Percentiles rank a stretch among this genome's conserved stretches.
phyloP scores from a whole-genome alignment of 2,888 invertebrate species.

The Stratiomys singularior region DNA sequence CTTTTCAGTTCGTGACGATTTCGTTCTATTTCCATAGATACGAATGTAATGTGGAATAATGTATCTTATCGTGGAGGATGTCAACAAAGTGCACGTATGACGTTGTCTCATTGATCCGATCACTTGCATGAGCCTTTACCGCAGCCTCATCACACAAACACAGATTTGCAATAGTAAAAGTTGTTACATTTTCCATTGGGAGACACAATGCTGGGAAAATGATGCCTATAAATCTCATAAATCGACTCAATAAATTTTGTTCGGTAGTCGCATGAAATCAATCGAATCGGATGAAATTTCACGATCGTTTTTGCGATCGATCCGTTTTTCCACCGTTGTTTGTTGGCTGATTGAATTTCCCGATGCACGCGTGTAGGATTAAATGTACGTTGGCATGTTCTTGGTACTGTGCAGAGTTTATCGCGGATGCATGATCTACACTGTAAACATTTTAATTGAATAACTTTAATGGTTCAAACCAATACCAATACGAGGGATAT shows the following conservation, averaged over 20 bases:
- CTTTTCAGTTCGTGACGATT: conserved; percentile 39
- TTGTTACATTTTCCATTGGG: neutral
- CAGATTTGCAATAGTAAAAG: conserved; percentile 5
- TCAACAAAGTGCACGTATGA: neutral
- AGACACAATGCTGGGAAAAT: conserved; percentile 7
- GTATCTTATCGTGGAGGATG: neutral
- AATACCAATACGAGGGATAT: too few relatives aligned
- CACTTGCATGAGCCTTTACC: neutral
- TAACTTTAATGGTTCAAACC: too few relatives aligned
- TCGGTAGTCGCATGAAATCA: conserved; percentile 6
- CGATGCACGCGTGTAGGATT: neutral
- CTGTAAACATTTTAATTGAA: neutral
- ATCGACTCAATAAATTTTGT: conserved; percentile 31
- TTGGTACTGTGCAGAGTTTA: neutral
- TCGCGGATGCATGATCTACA: neutral
- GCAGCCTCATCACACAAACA: neutral
- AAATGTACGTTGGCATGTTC: neutral
- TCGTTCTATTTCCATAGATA: conserved; percentile 26
- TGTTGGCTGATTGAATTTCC: neutral
- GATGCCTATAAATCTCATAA: conserved; percentile 30
- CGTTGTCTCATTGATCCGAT: conserved; percentile 1
- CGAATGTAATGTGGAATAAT: neutral
- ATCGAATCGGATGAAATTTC: neutral
- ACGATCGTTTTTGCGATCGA: conserved; percentile 4
- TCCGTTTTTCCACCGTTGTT: neutral